Conservation (phyloP, 2,888 invertebrate species). For the Epistrophe eligans region DNA sequence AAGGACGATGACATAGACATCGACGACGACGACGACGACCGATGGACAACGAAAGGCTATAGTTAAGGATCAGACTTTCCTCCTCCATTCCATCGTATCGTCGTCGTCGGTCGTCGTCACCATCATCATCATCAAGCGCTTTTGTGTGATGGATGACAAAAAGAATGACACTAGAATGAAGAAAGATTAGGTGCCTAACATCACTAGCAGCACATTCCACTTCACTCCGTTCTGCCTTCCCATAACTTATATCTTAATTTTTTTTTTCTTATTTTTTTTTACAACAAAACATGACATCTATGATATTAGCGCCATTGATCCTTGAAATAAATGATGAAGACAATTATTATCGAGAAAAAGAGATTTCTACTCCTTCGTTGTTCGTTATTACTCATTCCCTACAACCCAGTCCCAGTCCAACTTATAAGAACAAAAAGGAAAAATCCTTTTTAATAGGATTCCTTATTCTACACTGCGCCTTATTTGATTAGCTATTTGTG, state of each 20-base stretch:
- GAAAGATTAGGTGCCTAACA: slow-evolving; percentile 51
- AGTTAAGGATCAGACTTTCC: not conserved
- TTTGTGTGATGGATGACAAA: slow-evolving; percentile 67
- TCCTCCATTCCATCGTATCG: not conserved
- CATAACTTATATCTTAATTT: slow-evolving; percentile 1
- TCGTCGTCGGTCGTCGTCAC: not conserved
- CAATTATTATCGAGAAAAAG: slow-evolving; percentile 54
- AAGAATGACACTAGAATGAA: slow-evolving; percentile 47
- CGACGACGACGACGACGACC: not conserved
- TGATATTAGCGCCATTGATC: slow-evolving; percentile 68
- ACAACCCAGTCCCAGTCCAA: not conserved
- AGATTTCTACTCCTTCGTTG: slow-evolving; percentile 44
- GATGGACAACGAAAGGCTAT: slow-evolving; percentile 6
- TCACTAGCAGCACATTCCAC: slow-evolving; percentile 33
- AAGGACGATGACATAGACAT: too few species aligned
- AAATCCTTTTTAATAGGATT: slow-evolving; percentile 63
- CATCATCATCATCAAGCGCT: slow-evolving; percentile 34
- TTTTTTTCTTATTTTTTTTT: not conserved
- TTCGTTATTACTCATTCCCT: not conserved
- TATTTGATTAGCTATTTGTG: slow-evolving; percentile 75
- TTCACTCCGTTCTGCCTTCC: not conserved
- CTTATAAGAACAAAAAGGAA: not conserved
- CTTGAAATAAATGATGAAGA: slow-evolving; percentile 65
- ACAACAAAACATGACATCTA: slow-evolving; percentile 67
- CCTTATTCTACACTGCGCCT: slow-evolving; percentile 52